These are phyloP conservation scores for Polyergus mexicanus DNA, from an alignment of 1,140 invertebrate genomes.

Conservation along the genomic window DNA sequence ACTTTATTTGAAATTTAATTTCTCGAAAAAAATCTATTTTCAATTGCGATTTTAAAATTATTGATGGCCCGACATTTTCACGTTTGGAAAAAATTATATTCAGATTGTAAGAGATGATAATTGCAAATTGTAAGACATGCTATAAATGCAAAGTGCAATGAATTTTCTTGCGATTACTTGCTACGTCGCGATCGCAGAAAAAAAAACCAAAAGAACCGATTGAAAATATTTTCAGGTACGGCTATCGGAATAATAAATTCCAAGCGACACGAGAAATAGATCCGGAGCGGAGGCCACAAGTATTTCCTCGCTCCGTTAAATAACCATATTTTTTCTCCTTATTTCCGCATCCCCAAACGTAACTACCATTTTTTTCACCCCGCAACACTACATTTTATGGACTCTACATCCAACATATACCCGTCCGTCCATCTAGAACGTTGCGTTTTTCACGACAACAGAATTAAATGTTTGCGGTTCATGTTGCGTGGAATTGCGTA, in stretches of 20 bases:
- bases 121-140: background rate
- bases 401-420: conserved; percentile 21
- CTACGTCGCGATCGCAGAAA: background rate
- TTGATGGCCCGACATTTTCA: background rate
- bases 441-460: conserved; percentile 57
- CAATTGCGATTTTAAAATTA: background rate
- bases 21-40: background rate
- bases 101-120: conserved; percentile 10
- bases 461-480: conserved; percentile 67
- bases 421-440: conserved; percentile 21
- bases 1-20: background rate
- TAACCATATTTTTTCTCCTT: conserved; percentile 55
- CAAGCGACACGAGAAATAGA: background rate
- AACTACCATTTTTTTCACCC: conserved; percentile 32
- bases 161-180: background rate
- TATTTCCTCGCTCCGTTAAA: conserved; percentile 52
- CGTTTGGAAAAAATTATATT: background rate
- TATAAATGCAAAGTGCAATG: conserved; percentile 17
- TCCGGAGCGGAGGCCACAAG: background rate
- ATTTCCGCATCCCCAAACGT: conserved; percentile 6
- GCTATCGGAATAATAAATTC: conserved; percentile 45
- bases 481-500: conserved; percentile 59
- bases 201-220: background rate
- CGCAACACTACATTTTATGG: conserved; percentile 50
- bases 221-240: conserved; percentile 22